Conservation (phyloP, 2,113 vertebrate species). For the Seriola quinqueradiata region DNA sequence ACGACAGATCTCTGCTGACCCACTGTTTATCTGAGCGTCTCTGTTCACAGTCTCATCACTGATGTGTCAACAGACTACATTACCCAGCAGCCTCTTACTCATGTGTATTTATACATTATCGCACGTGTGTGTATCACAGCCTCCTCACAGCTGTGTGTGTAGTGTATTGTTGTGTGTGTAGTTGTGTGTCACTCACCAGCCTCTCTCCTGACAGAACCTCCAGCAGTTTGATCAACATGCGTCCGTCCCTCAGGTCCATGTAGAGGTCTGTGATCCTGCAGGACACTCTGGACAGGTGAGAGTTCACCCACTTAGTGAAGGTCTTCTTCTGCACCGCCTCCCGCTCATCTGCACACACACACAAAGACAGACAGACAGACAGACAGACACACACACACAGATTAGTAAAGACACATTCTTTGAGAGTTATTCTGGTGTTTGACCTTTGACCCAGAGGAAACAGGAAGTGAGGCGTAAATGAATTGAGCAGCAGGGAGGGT, state of each 20-base stretch:
- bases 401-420: no score
- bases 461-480: no score
- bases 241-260: conserved; percentile 93
- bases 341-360: conserved; percentile 88
- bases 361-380: conserved; percentile 21
- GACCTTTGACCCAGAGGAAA: no score
- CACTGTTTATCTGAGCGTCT: no score
- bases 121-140: not conserved
- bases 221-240: conserved; percentile 94
- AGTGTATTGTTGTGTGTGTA: not conserved
- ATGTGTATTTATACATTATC: not conserved
- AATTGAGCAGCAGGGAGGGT: no score
- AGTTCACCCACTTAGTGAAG: conserved; percentile 98
- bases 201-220: conserved; percentile 85
- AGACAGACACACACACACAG: conserved; percentile 7
- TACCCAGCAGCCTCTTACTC: not conserved
- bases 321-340: conserved; percentile 99
- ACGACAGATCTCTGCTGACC: not conserved
- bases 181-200: conserved; percentile 50
- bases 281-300: conserved; percentile 93
- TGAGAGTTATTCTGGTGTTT: no score
- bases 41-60: no score
- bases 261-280: conserved; percentile 96
- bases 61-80: not conserved
- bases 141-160: not conserved